phyloP scores from a whole-genome alignment of 2,888 invertebrate species.

The Caenorhabditis plicata region DNA sequence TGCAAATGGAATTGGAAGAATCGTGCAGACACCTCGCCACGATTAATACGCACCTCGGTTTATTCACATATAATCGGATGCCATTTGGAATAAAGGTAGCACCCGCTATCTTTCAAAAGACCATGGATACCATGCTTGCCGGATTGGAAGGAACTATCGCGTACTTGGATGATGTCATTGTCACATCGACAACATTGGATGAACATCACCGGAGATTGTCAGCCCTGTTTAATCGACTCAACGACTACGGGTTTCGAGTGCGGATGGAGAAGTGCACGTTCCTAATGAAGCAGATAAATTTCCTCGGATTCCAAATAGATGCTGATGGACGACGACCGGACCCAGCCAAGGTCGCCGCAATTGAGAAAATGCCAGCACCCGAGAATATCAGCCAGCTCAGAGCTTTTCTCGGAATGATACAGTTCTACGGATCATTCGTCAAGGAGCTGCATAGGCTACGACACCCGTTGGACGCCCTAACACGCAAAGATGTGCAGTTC shows the following conservation, averaged over 20 bases:
- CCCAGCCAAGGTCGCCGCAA: constrained; percentile 29
- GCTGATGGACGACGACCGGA: constrained; percentile 21
- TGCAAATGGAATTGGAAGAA: constrained; percentile 40
- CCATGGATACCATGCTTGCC: constrained; percentile 32
- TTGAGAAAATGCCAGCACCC: constrained; percentile 17
- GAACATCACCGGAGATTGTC: constrained; percentile 24
- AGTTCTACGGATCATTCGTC: constrained; percentile 30
- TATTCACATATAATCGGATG: constrained; percentile 38
- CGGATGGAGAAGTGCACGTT: constrained; percentile 42
- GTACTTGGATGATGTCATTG: constrained; percentile 45
- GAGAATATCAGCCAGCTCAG: constrained; percentile 12
- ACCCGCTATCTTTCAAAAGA: constrained; percentile 41
- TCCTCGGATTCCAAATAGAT: constrained; percentile 36
- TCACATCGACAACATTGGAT: constrained; percentile 12
- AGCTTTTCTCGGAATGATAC: constrained; percentile 28
- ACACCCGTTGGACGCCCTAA: constrained; percentile 10
- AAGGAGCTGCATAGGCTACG: constrained; percentile 4
- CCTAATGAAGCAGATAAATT: constrained; percentile 19
- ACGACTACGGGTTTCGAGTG: constrained; percentile 33
- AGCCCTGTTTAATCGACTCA: constrained; percentile 20
- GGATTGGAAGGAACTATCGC: constrained; percentile 24
- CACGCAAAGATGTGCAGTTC: constrained; percentile 6
- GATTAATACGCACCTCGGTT: constrained; percentile 47
- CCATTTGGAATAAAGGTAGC: constrained; percentile 48
- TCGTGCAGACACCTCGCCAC: constrained; percentile 21